A percentile compares a stretch with the other conserved stretches of the same genome.
Evolutionary conservation across 2,113 vertebrate species (phyloP).

Genomic region (Petrocephalus microphthalmus): DNA sequence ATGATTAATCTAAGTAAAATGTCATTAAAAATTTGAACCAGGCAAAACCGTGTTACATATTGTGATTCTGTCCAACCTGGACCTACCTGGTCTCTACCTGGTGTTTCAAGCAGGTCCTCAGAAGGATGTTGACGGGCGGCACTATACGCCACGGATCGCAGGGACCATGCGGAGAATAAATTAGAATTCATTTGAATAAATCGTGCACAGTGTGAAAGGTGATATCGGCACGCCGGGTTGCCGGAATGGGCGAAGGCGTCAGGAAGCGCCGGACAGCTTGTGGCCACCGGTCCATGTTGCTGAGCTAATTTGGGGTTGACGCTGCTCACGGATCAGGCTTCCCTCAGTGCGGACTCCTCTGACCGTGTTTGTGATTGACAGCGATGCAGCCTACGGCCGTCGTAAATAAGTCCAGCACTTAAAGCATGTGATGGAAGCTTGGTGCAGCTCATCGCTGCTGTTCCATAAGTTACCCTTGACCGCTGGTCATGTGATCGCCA

Average conservation of each 20-base stretch:
- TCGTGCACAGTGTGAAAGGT: slow-evolving; percentile 6
- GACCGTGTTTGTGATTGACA: not conserved
- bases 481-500: not conserved
- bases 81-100: not conserved
- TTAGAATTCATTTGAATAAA: slow-evolving; percentile 19
- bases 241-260: not conserved
- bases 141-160: not conserved
- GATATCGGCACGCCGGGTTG: not conserved
- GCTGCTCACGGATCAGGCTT: not conserved
- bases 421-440: not conserved
- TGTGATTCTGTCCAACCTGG: not conserved
- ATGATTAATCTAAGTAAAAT: not conserved
- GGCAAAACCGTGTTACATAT: not conserved
- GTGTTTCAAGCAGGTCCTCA: not conserved
- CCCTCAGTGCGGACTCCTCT: not conserved
- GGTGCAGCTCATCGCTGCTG: not conserved
- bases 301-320: not conserved
- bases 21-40: not conserved
- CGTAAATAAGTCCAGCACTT: not conserved
- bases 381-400: not conserved
- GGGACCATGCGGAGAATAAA: slow-evolving; percentile 5
- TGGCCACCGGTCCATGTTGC: not conserved
- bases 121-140: not conserved
- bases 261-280: not conserved
- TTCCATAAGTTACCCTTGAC: not conserved